Evolutionary conservation across 2,113 vertebrate species (phyloP), one percentile per base, ranked within the genome.

Genomic region (Python bivittatus): DNA sequence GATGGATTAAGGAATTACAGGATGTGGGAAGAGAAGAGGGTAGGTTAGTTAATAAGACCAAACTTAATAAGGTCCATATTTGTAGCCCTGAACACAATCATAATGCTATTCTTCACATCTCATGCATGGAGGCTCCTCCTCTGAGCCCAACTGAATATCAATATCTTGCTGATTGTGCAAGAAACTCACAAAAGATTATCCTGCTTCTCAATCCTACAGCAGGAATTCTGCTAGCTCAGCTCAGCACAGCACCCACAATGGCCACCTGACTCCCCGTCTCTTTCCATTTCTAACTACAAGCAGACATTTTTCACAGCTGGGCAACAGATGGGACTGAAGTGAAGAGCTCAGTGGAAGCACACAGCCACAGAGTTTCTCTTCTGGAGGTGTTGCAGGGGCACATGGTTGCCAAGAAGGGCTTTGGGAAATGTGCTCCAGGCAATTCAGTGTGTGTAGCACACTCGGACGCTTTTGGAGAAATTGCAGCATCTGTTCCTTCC

Each of bases 281-380:
- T 38, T 58, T 89, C 22, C 84, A 52, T 53, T 22, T 22, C 84
- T 84, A 91, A 88, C 90, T 72, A 54, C 57, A 58, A 91, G 83
- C 86, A 56, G 27, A 72, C 87, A 72, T 72, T 93, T 89, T 89
- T 91, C 90, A 91, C 93, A 93, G 93, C 93, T 93, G 93, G 90
- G 90, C 87, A 91, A 93, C 93, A 93, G 93, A 91, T 91, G 93
- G 93, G 72, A 91, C 33, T 57, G 84, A 68, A 84, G 42, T 29
- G 90, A 89, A 91, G 86, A 68, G 72, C 58, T 56, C 90, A 91
- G n/a, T 91, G 87, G 79, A 72, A 85, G 87, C 57, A 20, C 60
- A 64, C 25, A 54, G 86, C 79, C 57, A 8, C 48, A 7, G 57
- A 54, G 38, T 52, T 83, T 54, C 52, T 57, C 33, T 89, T 54